Conservation (phyloP, 2,113 vertebrate genomes). For the Psilopogon haemacephalus region DNA sequence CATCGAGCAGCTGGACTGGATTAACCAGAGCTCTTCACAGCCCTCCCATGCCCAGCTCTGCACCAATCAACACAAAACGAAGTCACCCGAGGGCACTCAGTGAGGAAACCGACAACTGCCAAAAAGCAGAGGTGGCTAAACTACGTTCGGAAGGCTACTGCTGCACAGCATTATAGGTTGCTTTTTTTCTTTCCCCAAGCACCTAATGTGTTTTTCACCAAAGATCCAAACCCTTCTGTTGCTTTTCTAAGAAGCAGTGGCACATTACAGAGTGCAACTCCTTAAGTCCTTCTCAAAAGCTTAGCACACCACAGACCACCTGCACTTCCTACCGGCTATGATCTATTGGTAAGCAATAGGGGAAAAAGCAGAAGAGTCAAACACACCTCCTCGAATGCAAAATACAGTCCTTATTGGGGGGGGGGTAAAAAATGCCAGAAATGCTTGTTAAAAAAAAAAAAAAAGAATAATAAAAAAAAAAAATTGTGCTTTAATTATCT, state of each 20-base stretch:
- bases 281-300: not conserved
- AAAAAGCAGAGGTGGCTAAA: not conserved
- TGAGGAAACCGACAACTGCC: not conserved
- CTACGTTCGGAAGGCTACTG: rapidly evolving
- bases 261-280: not conserved
- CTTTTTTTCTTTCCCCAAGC: not conserved
- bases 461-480: not conserved
- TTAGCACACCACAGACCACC: rapidly evolving
- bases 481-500: not conserved
- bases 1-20: not conserved
- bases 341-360: not conserved
- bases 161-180: not conserved
- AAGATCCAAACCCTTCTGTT: not conserved
- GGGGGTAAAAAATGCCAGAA: not conserved
- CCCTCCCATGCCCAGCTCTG: not conserved
- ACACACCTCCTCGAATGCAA: rapidly evolving
- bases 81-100: not conserved
- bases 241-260: not conserved
- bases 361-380: not conserved
- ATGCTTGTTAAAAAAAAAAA: not conserved
- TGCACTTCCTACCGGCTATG: not conserved
- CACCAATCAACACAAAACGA: not conserved
- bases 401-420: not conserved
- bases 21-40: not conserved
- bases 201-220: not conserved